A percentile compares a stretch with the other conserved stretches of the same genome.
phyloP scores from a whole-genome alignment of 2,113 vertebrate genomes.

The Ptyas mucosa region DNA sequence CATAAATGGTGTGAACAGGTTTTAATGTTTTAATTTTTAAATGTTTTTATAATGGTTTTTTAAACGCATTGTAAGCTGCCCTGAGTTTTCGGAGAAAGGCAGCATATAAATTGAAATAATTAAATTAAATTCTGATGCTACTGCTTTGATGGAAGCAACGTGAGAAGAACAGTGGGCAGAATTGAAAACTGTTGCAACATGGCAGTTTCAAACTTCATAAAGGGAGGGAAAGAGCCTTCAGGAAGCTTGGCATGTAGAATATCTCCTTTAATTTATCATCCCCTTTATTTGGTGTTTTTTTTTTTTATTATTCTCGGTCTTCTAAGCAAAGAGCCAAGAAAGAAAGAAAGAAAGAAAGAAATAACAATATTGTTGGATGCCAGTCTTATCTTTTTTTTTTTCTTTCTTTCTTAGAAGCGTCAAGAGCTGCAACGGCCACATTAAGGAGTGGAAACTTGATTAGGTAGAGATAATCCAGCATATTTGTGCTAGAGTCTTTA shows the following conservation, averaged over 20 bases:
- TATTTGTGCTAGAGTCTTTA: neutral
- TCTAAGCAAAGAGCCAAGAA: constrained; percentile 10
- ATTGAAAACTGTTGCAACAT: constrained; percentile 18
- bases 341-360: too few relatives aligned
- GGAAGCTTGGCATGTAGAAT: neutral
- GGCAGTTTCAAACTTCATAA: constrained; percentile 22
- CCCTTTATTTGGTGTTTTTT: neutral
- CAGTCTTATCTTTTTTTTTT: neutral
- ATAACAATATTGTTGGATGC: neutral
- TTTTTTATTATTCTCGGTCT: neutral
- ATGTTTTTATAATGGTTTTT: too few relatives aligned
- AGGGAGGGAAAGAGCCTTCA: neutral
- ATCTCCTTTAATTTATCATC: neutral
- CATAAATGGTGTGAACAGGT: too few relatives aligned
- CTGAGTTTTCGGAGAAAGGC: too few relatives aligned
- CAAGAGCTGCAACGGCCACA: constrained; percentile 7
- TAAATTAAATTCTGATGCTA: too few relatives aligned
- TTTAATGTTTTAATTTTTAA: too few relatives aligned
- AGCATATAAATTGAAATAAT: too few relatives aligned
- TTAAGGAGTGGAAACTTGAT: constrained; percentile 25
- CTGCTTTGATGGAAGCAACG: neutral
- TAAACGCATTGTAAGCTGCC: too few relatives aligned
- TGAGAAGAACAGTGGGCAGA: neutral
- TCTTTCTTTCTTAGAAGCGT: constrained; percentile 13
- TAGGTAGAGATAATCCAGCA: neutral